These are phyloP conservation scores for Eupithecia abbreviata DNA, from an alignment of 2,888 invertebrate species.

Conservation along the genomic window DNA sequence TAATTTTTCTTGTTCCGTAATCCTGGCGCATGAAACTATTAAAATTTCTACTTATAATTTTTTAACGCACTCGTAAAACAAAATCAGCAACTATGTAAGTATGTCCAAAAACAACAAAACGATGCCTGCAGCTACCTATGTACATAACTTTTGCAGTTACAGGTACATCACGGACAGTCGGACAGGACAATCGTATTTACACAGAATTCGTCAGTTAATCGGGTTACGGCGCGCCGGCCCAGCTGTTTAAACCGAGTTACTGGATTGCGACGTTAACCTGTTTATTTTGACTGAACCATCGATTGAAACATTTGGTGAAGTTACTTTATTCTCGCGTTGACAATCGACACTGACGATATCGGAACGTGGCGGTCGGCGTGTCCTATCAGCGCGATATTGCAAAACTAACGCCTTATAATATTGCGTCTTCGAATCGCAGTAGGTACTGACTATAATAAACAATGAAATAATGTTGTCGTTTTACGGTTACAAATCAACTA, in stretches of 20 bases:
- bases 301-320: conserved; percentile 7
- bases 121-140: neutral
- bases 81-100: neutral
- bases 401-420: neutral
- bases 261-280: conserved; percentile 35
- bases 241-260: conserved; percentile 42
- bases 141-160: conserved; percentile 9
- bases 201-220: conserved; percentile 41
- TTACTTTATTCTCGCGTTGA: neutral
- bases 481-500: no score
- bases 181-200: conserved; percentile 37
- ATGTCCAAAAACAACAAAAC: no score
- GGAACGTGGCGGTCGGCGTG: neutral
- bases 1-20: no score
- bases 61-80: neutral
- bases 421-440: no score
- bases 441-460: no score
- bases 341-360: neutral
- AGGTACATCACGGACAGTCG: conserved; percentile 15
- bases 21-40: no score
- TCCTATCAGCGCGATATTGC: neutral
- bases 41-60: neutral
- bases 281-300: conserved; percentile 34
- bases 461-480: no score
- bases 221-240: conserved; percentile 34